Base-by-base conservation (phyloP, 1,140 invertebrate genomes). In the Planococcus citri region DNA sequence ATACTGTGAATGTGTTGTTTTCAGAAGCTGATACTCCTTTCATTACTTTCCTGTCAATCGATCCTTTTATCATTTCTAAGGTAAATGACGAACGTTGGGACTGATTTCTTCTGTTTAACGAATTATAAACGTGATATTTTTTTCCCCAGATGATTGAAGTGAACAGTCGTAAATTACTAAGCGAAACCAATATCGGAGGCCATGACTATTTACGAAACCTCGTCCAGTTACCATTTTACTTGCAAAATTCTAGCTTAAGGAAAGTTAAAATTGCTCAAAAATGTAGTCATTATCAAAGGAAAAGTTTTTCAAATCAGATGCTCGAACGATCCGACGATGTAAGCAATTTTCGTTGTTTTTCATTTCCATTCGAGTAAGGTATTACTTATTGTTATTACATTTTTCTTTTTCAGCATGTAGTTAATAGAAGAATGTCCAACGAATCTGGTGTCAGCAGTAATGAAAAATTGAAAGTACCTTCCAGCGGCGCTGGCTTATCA, bases 21-120 rank as follows among this genome's bases (percentile, higher is more conserved):
- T 92, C 91, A 27, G 90, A 96, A 77, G 86, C 89, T 9, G 87
- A 89, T 76, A 88, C 90, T 71, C 94, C 94, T 0, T 98, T 97
- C 79, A 92, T 97, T 73, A 86, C 94, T 70, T 87, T 98, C 68
- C 81, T 97, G 68, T 94, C 94, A 0, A 94, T 97, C 73, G 95
- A 97, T 85, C 95, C 95, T 1, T 95, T 97, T 79, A 91, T 97
- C 72, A 95, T 97, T 73, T 92, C 94, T 73, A 96, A 96, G 84
- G 89, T 91, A 78, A 78, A 75, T 73, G n/a, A n/a, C n/a, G n/a
- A n/a, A n/a, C n/a, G n/a, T n/a, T n/a, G n/a, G n/a, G n/a, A n/a
- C n/a, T n/a, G n/a, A 37, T 21, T 24, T 1, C 27, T 27, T 27
- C 2, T 4, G 27, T 33, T 37, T 14, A n/a, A n/a, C n/a, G n/a